Evolutionary conservation across 2,888 invertebrate species (phyloP), one percentile per base, ranked within the genome.

Genomic region (Malthinus flaveolus): DNA sequence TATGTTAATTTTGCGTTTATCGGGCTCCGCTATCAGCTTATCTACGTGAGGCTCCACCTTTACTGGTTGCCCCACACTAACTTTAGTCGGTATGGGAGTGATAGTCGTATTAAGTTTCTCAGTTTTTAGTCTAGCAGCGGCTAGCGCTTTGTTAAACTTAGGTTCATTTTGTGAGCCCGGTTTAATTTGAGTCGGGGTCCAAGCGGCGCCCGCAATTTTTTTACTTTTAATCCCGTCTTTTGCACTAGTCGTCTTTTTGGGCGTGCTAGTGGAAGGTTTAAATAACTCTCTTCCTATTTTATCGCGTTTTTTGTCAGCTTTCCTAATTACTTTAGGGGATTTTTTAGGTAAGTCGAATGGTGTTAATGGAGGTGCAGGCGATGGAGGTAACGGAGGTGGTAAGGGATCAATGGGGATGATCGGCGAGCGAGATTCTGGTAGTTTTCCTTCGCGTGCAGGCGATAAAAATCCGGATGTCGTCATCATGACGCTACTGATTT

Each of bases 401-500:
- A 39, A 12, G 11, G 66, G 55, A 51, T 69, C 66, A 33, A 65
- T 35, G 7, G 66, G 36, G 12, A 66, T 65, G 71, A 85, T 83
- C 23, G 93, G 92, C 11, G 91, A 87, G 67, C 89, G 83, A 6
- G 93, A 84, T 79, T 96, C 95, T 1, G 97, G 95, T 33, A 95
- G 79, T 78, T 93, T 94, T 4, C 96, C 97, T 80, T 95, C 94
- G 56, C 93, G 83, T 1, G 93, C 93, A 0, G 95, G 94, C 1
- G 95, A 95, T 61, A 94, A 80, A 76, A 91, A 93, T 23, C 93
- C 94, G 12, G 94, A 92, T 64, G 92, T 91, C 0, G 95, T 95
- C 95, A 97, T 96, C 84, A 95, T 93, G 8, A 96, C 95, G 79
- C 95, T 95, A 67, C 90, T 92, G 64, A 96, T 92, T 82, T 96